Conservation (phyloP, 2,888 invertebrate species). For the Euspilapteryx auroguttella region DNA sequence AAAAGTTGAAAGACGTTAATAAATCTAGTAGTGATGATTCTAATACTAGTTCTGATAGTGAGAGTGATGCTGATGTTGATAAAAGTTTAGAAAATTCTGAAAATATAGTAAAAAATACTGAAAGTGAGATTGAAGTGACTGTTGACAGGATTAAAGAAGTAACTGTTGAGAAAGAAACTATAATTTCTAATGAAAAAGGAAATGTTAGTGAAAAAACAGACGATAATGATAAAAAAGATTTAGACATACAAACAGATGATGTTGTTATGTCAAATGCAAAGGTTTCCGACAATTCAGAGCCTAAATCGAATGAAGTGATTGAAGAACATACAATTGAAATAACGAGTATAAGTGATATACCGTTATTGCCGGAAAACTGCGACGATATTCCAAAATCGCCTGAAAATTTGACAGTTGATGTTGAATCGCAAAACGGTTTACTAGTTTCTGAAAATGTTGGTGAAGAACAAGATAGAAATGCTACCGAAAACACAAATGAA, state of each 20-base stretch:
- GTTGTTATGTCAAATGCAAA: no score
- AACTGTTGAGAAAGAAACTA: neutral
- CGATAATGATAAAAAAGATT: constrained; percentile 1
- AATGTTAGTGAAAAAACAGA: no score
- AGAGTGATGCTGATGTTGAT: constrained; percentile 8
- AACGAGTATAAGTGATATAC: constrained; percentile 1
- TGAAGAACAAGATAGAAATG: neutral
- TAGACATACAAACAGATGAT: constrained; percentile 3
- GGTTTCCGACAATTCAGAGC: no score
- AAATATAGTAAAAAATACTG: neutral
- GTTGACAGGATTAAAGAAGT: neutral
- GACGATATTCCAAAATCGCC: neutral
- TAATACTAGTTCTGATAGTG: constrained; percentile 17
- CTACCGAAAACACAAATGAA: neutral
- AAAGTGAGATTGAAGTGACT: neutral
- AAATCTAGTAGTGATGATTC: constrained; percentile 19
- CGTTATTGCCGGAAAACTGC: neutral
- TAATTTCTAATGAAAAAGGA: neutral
- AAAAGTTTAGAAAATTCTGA: constrained; percentile 2
- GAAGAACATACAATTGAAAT: neutral
- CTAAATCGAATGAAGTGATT: no score
- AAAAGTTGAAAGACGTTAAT: constrained; percentile 20
- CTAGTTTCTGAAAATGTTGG: no score
- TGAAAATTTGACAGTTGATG: neutral
- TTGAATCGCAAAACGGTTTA: no score